Percentiles rank a stretch among this genome's conserved stretches.
These are phyloP conservation scores for Myoxocephalus aenaeus DNA, from an alignment of 2,797 vertebrate species.

Conservation along the genomic window DNA sequence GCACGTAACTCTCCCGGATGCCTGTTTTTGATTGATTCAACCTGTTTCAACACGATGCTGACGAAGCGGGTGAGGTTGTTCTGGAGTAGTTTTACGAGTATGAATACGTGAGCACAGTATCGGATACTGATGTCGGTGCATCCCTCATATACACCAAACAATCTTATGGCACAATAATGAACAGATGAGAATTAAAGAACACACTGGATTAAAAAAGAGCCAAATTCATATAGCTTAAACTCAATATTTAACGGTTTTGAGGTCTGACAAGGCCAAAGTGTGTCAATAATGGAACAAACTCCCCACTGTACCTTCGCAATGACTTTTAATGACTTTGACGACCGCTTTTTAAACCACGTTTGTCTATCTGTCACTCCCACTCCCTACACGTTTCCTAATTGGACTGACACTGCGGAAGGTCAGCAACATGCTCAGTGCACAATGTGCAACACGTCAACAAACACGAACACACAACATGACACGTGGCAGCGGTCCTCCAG, in stretches of 20 bases:
- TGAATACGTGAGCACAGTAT: not conserved
- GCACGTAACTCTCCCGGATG: not conserved
- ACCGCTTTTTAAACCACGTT: conserved; percentile 28
- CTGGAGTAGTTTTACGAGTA: not conserved
- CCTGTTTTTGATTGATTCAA: not conserved
- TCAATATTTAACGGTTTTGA: not conserved
- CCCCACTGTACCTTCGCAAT: conserved; percentile 1
- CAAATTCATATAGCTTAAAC: not conserved
- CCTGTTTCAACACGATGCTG: not conserved
- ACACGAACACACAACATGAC: conserved; percentile 34
- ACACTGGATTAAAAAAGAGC: not conserved
- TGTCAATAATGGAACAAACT: conserved; percentile 10
- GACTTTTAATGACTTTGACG: conserved; percentile 24
- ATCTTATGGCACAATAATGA: not conserved
- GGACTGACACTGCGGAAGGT: conserved; percentile 60
- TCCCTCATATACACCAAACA: not conserved
- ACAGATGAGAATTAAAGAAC: not conserved
- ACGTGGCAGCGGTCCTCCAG: conserved; percentile 47
- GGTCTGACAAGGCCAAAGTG: not conserved
- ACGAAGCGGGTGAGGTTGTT: not conserved
- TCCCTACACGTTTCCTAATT: conserved; percentile 45
- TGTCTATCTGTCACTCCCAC: conserved; percentile 25
- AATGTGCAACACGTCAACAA: conserved; percentile 29
- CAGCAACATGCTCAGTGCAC: conserved; percentile 43
- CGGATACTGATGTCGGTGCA: not conserved